Conservation (phyloP, 2,797 vertebrate species). For the Lutjanus campechanus region DNA sequence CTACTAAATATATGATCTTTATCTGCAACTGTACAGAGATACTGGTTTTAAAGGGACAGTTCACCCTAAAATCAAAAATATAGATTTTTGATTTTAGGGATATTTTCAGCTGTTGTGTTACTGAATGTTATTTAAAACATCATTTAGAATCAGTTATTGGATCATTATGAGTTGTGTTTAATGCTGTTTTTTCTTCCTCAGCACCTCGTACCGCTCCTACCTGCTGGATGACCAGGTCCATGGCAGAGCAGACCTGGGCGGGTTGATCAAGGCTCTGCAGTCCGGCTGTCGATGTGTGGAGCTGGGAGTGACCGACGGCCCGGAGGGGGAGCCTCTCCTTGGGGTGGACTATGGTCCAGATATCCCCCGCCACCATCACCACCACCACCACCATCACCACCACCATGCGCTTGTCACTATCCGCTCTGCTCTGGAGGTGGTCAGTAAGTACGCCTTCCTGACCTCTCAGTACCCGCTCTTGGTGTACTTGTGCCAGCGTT, state of each 20-base stretch:
- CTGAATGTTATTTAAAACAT: not conserved
- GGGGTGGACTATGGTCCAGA: slow-evolving; percentile 91
- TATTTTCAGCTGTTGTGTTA: not conserved
- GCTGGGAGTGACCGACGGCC: slow-evolving; percentile 94
- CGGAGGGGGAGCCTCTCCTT: slow-evolving; percentile 93
- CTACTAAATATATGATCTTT: too few species aligned
- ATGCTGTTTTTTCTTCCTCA: slow-evolving; percentile 55
- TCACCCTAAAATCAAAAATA: too few species aligned
- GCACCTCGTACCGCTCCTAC: slow-evolving; percentile 96
- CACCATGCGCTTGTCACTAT: slow-evolving; percentile 87
- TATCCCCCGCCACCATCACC: slow-evolving; percentile 82
- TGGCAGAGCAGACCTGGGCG: slow-evolving; percentile 93
- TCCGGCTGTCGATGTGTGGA: slow-evolving; percentile 95
- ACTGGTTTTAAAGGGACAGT: too few species aligned
- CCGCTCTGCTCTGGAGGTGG: slow-evolving; percentile 92
- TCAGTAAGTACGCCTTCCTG: slow-evolving; percentile 94
- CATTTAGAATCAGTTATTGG: not conserved
- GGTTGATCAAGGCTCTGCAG: slow-evolving; percentile 93
- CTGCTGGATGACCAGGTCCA: slow-evolving; percentile 95
- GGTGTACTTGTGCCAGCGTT: slow-evolving; percentile 94
- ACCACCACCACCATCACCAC: slow-evolving; percentile 83
- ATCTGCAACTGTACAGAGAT: too few species aligned
- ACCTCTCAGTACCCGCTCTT: slow-evolving; percentile 94
- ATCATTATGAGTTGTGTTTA: not conserved
- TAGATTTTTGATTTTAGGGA: too few species aligned